Conservation (phyloP, 2,797 vertebrate species). For the Gallinago solitaria region DNA sequence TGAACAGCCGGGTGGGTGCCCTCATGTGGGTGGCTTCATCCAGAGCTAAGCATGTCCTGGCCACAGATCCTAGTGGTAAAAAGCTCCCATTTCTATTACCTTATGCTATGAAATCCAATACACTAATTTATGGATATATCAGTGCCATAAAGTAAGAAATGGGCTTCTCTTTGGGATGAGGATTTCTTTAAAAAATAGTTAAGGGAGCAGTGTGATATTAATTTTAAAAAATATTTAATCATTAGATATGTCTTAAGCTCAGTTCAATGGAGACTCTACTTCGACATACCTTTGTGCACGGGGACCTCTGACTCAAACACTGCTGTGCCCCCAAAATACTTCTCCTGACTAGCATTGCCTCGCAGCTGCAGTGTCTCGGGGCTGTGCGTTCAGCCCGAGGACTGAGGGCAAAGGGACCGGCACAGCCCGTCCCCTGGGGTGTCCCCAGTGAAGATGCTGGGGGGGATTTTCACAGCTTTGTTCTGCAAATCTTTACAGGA, state of each 20-base stretch:
- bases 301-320: not conserved
- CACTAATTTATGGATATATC: not conserved
- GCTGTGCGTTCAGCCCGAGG: not conserved
- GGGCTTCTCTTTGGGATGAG: not conserved
- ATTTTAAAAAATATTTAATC: not conserved
- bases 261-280: not conserved
- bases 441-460: not conserved
- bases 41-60: not conserved
- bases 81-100: not conserved
- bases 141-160: not conserved
- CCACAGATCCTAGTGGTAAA: not conserved
- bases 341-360: not conserved
- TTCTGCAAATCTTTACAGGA: conserved; percentile 91
- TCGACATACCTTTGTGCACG: not conserved
- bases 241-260: not conserved
- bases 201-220: not conserved
- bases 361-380: not conserved
- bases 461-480: conserved; percentile 78
- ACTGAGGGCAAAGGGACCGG: not conserved
- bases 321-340: not conserved
- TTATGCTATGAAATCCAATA: not conserved
- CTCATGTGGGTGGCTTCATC: not conserved
- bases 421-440: not conserved
- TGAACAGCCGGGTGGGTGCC: not conserved
- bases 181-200: not conserved